These are phyloP conservation scores for Martes flavigula DNA, from an alignment of 2,797 vertebrate species.

Conservation along the genomic window DNA sequence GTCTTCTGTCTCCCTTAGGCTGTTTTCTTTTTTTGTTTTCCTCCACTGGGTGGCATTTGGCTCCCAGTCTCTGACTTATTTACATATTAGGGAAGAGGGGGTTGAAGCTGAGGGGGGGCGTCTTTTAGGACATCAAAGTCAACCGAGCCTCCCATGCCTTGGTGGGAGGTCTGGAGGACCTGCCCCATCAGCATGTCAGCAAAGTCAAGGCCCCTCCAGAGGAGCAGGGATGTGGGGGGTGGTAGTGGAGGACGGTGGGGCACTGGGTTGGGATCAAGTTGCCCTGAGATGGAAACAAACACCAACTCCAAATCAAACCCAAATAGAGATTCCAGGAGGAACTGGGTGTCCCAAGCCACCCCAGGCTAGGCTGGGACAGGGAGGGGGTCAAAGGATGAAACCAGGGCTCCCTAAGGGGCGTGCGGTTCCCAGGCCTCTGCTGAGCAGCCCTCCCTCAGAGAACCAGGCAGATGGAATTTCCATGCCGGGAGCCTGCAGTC, in stretches of 20 bases:
- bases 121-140: constrained; percentile 62
- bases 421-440: constrained; percentile 31
- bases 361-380: constrained; percentile 27
- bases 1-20: background rate
- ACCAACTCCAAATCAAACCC: constrained; percentile 76
- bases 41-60: background rate
- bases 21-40: background rate
- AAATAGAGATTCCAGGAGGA: constrained; percentile 72
- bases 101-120: background rate
- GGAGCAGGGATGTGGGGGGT: background rate
- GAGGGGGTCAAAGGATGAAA: constrained; percentile 43
- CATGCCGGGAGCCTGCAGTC: constrained; percentile 28
- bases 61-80: constrained; percentile 31
- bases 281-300: constrained; percentile 75
- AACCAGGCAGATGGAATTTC: constrained; percentile 59
- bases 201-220: constrained; percentile 42
- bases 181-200: constrained; percentile 52
- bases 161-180: constrained; percentile 64
- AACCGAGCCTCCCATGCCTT: background rate
- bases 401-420: background rate
- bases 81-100: background rate
- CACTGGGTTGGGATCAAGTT: constrained; percentile 64
- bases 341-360: constrained; percentile 47
- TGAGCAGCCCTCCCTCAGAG: constrained; percentile 12
- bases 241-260: background rate